Evolutionary conservation across 2,113 vertebrate genomes (phyloP).

Genomic region (Labrus mixtus): DNA sequence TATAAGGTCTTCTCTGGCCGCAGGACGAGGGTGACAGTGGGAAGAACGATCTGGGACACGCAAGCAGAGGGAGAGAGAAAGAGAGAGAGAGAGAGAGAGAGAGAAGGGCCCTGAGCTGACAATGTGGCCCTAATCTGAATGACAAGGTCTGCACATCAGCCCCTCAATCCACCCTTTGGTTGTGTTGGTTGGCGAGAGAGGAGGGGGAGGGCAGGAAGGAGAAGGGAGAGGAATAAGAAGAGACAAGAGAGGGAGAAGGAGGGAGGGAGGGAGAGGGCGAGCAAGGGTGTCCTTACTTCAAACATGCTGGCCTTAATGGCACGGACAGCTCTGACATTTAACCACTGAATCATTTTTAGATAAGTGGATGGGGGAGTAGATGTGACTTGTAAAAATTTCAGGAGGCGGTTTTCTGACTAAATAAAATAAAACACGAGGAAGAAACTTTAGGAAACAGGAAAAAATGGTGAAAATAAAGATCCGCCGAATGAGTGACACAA

Average conservation of each 20-base stretch:
- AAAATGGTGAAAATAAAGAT: not conserved
- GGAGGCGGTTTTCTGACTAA: constrained; percentile 31
- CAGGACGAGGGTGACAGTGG: constrained; percentile 71
- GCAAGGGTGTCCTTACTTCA: constrained; percentile 74
- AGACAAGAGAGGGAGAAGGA: constrained; percentile 53
- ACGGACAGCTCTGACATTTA: constrained; percentile 82
- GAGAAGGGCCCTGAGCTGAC: constrained; percentile 85
- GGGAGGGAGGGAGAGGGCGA: constrained; percentile 40
- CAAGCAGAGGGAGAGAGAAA: not conserved
- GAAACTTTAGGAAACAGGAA: not conserved
- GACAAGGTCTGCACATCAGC: constrained; percentile 86
- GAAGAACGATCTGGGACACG: constrained; percentile 67
- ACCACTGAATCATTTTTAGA: constrained; percentile 81
- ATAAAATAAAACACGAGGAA: constrained; percentile 32
- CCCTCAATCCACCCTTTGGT: constrained; percentile 84
- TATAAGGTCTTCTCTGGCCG: constrained; percentile 79
- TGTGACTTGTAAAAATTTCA: constrained; percentile 50
- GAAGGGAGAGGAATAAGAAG: constrained; percentile 54
- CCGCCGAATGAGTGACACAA: not conserved
- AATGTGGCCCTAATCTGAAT: constrained; percentile 91
- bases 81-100: constrained; percentile 49
- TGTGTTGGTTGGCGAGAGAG: constrained; percentile 5
- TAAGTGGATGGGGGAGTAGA: constrained; percentile 61
- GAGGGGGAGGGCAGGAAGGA: constrained; percentile 36
- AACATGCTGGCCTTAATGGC: constrained; percentile 88